These are phyloP conservation scores for Caenorhabditis imperialis DNA, from an alignment of 2,888 invertebrate genomes.

Conservation along the genomic window DNA sequence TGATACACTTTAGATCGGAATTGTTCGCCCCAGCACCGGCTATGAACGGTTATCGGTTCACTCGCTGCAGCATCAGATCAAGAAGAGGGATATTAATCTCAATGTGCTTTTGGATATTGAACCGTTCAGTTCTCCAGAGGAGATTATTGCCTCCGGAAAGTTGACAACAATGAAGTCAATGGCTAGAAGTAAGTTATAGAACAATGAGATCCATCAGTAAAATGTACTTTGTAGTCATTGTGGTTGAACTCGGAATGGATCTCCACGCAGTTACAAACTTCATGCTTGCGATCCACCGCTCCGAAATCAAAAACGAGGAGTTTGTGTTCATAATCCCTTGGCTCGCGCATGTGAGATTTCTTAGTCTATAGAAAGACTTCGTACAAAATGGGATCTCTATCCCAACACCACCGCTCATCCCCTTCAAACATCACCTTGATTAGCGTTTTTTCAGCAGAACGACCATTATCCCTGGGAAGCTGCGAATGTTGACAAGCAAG, in stretches of 20 bases:
- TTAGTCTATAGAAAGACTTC: neutral
- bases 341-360: constrained; percentile 72
- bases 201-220: neutral
- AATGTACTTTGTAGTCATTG: constrained; percentile 66
- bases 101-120: constrained; percentile 75
- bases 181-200: constrained; percentile 65
- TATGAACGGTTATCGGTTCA: constrained; percentile 72
- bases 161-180: constrained; percentile 58
- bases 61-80: constrained; percentile 70
- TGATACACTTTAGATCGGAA: constrained; percentile 64
- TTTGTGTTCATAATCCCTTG: constrained; percentile 76
- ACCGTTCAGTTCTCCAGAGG: constrained; percentile 73
- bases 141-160: constrained; percentile 73
- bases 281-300: constrained; percentile 71
- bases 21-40: constrained; percentile 68
- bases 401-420: too few species aligned
- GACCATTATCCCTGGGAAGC: constrained; percentile 78
- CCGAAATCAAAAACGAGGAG: constrained; percentile 71
- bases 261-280: constrained; percentile 70
- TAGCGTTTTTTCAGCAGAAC: constrained; percentile 46
- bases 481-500: constrained; percentile 74
- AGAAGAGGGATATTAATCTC: constrained; percentile 65
- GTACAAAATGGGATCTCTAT: too few species aligned
- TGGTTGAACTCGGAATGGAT: constrained; percentile 77
- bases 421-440: constrained; percentile 7